Evolutionary conservation across 2,113 vertebrate species (phyloP).

Genomic region (Colinus virginianus): DNA sequence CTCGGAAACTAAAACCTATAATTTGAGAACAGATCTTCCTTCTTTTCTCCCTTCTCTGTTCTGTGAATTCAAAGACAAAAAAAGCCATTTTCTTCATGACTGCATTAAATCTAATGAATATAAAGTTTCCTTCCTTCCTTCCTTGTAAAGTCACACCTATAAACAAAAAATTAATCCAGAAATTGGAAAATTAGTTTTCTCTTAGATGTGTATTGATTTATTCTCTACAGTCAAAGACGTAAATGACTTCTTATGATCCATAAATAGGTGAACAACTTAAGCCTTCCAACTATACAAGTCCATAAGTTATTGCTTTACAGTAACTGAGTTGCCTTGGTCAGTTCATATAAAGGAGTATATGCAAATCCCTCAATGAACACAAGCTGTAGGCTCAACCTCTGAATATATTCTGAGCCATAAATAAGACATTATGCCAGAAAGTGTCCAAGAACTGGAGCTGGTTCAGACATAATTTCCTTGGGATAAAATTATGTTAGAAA

Average conservation of each 20-base stretch:
- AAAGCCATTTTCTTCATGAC: neutral
- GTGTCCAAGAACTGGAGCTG: neutral
- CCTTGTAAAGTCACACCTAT: slow-evolving; percentile 38
- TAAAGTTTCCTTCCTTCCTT: slow-evolving; percentile 43
- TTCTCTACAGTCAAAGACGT: neutral
- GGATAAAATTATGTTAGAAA: neutral
- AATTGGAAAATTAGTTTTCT: slow-evolving; percentile 41
- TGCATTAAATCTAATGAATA: slow-evolving; percentile 19
- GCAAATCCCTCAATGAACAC: slow-evolving; percentile 55
- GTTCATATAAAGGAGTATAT: slow-evolving; percentile 20
- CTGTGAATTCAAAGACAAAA: neutral
- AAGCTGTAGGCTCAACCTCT: slow-evolving; percentile 26
- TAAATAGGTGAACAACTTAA: slow-evolving; percentile 16
- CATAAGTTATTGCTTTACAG: slow-evolving; percentile 14
- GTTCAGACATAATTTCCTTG: neutral
- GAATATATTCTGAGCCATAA: neutral
- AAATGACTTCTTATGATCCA: neutral
- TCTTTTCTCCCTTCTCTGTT: neutral
- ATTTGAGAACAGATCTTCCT: neutral
- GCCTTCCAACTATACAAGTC: slow-evolving; percentile 20
- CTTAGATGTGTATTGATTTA: slow-evolving; percentile 21
- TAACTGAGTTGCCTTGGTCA: slow-evolving; percentile 43
- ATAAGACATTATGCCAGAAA: neutral
- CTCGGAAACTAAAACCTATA: neutral
- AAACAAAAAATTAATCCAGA: slow-evolving; percentile 37